Conservation (phyloP, 2,888 invertebrate species). For the Bellardia pandia region DNA sequence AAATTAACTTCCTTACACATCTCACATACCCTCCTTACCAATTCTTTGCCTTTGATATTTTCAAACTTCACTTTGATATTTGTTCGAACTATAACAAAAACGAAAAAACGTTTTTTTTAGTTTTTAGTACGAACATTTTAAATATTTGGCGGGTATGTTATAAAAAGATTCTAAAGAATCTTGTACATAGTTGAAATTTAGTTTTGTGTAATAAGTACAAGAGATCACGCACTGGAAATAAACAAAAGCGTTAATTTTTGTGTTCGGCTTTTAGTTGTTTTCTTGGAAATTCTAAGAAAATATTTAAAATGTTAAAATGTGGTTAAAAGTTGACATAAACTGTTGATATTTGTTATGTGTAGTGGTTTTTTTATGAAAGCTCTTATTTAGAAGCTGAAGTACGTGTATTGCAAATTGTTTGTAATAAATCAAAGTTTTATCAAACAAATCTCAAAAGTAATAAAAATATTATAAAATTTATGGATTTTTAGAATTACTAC, state of each 20-base stretch:
- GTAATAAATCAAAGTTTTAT: no score
- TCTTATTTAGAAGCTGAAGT: background rate
- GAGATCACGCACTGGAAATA: conserved; percentile 61
- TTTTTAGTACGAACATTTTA: conserved; percentile 45
- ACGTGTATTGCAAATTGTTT: no score
- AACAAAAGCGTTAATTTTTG: conserved; percentile 26
- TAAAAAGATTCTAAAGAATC: conserved; percentile 58
- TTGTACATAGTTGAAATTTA: conserved; percentile 53
- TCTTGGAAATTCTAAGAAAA: conserved; percentile 39
- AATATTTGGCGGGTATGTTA: conserved; percentile 64
- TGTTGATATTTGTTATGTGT: background rate
- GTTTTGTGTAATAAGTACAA: conserved; percentile 52
- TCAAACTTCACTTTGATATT: conserved; percentile 34
- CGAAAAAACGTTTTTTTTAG: background rate
- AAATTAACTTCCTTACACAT: background rate
- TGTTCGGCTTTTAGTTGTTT: background rate
- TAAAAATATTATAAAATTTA: no score
- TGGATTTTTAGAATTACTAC: no score
- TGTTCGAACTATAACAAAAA: conserved; percentile 8
- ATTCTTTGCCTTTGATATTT: conserved; percentile 19
- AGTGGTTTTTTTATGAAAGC: background rate
- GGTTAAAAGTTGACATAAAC: conserved; percentile 8
- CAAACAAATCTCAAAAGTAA: no score
- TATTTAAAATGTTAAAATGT: background rate
- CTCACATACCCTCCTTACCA: background rate